Percentiles rank a stretch among this genome's conserved stretches.
Conservation (phyloP, 2,888 invertebrate species). For the Gisinianus flammeolus region DNA sequence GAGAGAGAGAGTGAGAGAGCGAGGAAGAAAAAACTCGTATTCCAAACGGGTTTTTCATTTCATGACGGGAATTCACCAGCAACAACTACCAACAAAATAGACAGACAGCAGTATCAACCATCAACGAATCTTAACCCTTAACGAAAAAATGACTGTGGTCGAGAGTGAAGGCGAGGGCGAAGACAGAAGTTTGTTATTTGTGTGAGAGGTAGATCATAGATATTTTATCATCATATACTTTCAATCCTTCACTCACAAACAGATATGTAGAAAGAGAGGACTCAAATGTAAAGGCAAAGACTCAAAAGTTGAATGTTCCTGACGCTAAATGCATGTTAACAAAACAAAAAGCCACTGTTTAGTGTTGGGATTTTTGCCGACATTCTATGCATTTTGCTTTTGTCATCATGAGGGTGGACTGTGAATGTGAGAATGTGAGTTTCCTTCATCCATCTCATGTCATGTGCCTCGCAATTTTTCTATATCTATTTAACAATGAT, state of each 20-base stretch:
- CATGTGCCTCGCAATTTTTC: neutral
- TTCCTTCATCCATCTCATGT: neutral
- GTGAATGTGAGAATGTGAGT: neutral
- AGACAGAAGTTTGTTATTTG: neutral
- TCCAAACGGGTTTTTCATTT: neutral
- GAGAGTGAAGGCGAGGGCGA: neutral
- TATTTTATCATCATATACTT: too few relatives aligned
- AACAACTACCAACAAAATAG: neutral
- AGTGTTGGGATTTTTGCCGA: constrained; percentile 2
- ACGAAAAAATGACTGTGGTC: neutral
- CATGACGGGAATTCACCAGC: neutral
- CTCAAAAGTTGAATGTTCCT: neutral
- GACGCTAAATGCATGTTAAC: neutral
- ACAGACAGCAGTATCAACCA: neutral
- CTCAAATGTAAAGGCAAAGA: neutral
- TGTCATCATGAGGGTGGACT: neutral
- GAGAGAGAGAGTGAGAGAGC: neutral
- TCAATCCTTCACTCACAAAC: neutral
- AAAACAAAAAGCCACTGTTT: neutral
- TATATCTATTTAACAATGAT: too few relatives aligned
- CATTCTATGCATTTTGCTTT: neutral
- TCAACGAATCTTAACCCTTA: too few relatives aligned
- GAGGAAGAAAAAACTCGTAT: neutral
- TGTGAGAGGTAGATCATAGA: too few relatives aligned
- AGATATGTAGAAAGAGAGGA: neutral